phyloP scores from a whole-genome alignment of 2,797 vertebrate genomes.

The Molossus molossus region DNA sequence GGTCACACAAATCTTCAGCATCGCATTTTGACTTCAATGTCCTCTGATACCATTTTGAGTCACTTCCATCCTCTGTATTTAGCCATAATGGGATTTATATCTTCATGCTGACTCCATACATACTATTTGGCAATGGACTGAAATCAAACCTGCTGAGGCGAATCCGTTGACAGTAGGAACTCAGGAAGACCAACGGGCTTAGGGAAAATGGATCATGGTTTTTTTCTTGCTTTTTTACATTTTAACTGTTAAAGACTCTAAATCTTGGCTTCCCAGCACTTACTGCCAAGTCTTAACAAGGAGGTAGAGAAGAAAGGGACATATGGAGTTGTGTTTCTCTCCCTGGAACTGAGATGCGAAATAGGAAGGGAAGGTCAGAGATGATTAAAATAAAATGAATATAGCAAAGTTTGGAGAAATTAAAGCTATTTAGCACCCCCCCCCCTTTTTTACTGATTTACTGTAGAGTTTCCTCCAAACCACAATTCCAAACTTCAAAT shows the following conservation, averaged over 20 bases:
- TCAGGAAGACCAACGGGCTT: conserved; percentile 69
- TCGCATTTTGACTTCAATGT: background rate
- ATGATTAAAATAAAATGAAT: background rate
- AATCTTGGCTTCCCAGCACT: background rate
- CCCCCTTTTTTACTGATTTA: background rate
- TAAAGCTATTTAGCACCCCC: background rate
- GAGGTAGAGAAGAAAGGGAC: background rate
- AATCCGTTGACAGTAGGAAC: conserved; percentile 66
- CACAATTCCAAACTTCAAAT: background rate
- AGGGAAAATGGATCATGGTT: conserved; percentile 45
- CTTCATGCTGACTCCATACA: conserved; percentile 61
- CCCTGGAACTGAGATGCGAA: background rate
- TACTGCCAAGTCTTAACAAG: background rate
- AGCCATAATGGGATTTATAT: conserved; percentile 51
- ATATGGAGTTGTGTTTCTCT: background rate
- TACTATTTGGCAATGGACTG: conserved; percentile 59
- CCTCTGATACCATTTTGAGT: background rate
- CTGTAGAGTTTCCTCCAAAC: background rate
- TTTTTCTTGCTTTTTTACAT: background rate
- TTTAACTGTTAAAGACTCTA: conserved; percentile 53
- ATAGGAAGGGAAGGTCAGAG: background rate
- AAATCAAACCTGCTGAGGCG: conserved; percentile 67
- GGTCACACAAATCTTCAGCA: background rate
- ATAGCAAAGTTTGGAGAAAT: background rate
- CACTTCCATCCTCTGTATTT: background rate